Conservation (phyloP, 2,797 vertebrate genomes). For the Lacerta bilineata region DNA sequence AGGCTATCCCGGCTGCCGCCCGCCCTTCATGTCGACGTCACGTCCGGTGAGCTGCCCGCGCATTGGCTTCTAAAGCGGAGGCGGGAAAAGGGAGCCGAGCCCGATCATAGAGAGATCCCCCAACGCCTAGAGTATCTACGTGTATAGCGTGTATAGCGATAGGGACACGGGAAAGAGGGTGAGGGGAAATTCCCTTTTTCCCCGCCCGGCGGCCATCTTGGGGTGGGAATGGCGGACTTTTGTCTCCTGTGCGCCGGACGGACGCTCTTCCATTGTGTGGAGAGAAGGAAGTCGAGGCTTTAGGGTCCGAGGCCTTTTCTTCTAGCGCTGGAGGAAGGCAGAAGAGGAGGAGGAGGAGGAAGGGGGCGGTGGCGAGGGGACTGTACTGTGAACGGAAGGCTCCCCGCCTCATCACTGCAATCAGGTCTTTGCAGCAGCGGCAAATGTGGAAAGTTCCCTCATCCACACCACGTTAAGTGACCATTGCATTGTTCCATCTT, state of each 20-base stretch:
- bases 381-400: not conserved
- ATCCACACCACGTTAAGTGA: not conserved
- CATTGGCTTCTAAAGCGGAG: constrained; percentile 9
- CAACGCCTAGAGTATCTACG: rapidly evolving
- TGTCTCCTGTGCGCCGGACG: not conserved
- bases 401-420: not conserved
- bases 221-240: not conserved
- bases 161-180: not conserved
- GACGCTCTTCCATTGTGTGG: not conserved
- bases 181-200: not conserved
- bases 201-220: constrained; percentile 24
- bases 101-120: not conserved
- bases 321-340: not conserved
- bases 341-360: too few species aligned
- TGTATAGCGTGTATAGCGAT: not conserved
- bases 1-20: too few species aligned
- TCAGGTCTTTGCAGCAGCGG: not conserved
- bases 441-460: not conserved
- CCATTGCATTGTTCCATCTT: not conserved
- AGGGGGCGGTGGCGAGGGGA: not conserved
- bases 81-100: not conserved
- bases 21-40: not conserved
- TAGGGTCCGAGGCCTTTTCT: too few species aligned
- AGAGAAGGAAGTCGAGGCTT: too few species aligned
- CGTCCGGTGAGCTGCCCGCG: constrained; percentile 33